Evolutionary conservation across 2,888 invertebrate genomes (phyloP), one percentile per base, ranked within the genome.

Genomic region (Drosophila flavopinicola): DNA sequence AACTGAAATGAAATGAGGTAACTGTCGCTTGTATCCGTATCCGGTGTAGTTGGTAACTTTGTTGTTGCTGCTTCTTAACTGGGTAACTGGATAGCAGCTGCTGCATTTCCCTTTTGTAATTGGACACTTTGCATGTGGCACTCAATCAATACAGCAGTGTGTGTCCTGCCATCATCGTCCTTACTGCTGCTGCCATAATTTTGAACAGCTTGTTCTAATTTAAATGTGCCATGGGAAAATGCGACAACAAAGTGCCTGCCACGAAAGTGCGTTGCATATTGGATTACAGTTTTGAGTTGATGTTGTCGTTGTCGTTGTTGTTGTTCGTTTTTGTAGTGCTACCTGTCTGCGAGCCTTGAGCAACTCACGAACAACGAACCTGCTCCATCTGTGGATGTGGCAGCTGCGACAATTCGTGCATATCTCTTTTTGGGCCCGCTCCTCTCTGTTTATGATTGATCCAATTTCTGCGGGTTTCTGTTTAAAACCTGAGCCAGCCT

Each of bases 391-490:
- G 9, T 20, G 59, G 48, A 44, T 20, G 27, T 35, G 29, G 49
- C 44, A 33, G 48, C 44, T 61, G 78, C 70, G 58, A 69, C 75
- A 74, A 52, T 74, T 57, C 53, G 60, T 70, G 72, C 57, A 67
- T 49, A 13, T 72, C 30, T 72, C 9, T 15, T 24, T 47, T 42
- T 29, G 32, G 45, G 53, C 67, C 48, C 42, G n/a, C 41, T 68
- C 44, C 20, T 24, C 54, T 29, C 39, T 44, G 47, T 54, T 61
- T 68, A 68, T 73, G 73, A 79, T 75, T 88, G 84, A 87, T 88
- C 88, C 88, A 86, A 85, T 88, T 88, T 88, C 83, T 88, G 88
- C 86, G 86, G 86, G 88, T 71, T 60, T 61, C 60, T 57, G 42
- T 73, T 57, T 48, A 37, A 27, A 38, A 41, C 44, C 39, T 17